A percentile compares a stretch with the other conserved stretches of the same genome.
phyloP scores from a whole-genome alignment of 2,888 invertebrate species.

The Synanthedon tipuliformis region DNA sequence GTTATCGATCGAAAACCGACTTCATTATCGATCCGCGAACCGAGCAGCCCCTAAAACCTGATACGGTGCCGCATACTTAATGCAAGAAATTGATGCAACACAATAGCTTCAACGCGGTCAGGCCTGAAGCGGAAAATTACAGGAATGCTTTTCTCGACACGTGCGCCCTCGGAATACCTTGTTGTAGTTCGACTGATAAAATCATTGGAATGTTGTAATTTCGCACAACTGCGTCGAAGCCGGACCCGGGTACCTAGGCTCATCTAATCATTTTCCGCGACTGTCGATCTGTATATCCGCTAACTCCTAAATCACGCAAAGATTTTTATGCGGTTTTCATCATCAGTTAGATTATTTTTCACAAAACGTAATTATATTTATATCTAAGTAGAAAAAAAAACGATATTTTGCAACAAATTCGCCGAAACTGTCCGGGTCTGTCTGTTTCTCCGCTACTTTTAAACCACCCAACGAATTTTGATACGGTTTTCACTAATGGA shows the following conservation, averaged over 20 bases:
- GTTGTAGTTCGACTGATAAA: slow-evolving; percentile 17
- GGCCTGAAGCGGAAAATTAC: slow-evolving; percentile 41
- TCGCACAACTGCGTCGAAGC: slow-evolving; percentile 13
- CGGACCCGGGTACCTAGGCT: slow-evolving; percentile 15
- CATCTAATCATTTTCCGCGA: slow-evolving; percentile 1
- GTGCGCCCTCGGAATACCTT: slow-evolving; percentile 11
- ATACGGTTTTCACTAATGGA: too few species aligned
- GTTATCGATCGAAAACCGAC: slow-evolving; percentile 10
- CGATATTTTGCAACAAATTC: too few species aligned
- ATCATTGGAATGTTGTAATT: slow-evolving; percentile 30
- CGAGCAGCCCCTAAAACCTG: slow-evolving; percentile 4
- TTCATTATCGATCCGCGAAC: slow-evolving; percentile 1
- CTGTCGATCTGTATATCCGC: too few species aligned
- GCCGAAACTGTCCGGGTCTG: too few species aligned
- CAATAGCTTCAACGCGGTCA: slow-evolving; percentile 32
- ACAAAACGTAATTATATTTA: too few species aligned
- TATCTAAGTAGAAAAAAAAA: too few species aligned
- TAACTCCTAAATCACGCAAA: too few species aligned
- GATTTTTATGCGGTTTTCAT: too few species aligned
- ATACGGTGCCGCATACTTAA: slow-evolving; percentile 9
- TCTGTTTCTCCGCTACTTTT: too few species aligned
- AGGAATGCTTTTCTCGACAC: slow-evolving; percentile 31
- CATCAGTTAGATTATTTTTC: too few species aligned
- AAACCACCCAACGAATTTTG: too few species aligned
- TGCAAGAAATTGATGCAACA: slow-evolving; percentile 19